Evolutionary conservation across 2,113 vertebrate genomes (phyloP), one percentile per base, ranked within the genome.

Genomic region (Todiramphus saurophagus): DNA sequence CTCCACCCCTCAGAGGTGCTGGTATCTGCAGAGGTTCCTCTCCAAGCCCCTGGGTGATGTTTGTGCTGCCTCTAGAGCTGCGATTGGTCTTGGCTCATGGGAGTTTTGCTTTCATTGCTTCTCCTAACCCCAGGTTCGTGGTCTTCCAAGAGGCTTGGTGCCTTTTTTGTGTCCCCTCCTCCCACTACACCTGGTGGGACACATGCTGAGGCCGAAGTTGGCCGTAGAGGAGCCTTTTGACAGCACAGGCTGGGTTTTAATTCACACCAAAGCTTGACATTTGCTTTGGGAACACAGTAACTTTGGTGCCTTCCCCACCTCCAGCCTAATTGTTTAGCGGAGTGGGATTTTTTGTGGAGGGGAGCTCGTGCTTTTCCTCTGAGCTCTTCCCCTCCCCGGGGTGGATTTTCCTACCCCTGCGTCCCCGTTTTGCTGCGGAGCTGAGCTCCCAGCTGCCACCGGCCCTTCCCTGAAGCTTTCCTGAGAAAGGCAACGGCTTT

Each of bases 371-470:
- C 11, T 43, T 67, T 39, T 20, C 31, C 27, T 48, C 31, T 6
- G 1, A 24, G 27, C 43, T 31, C 9, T 56, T 55, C 4, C 7
- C 53, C 23, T n/a, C 16, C 64, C 2, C 2, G 1, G 15, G 31
- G 9, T 43, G 50, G 31, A 15, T 59, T 59, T 83, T 70, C 70
- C 51, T 33, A 3, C 53, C n/a, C 51, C 51, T 20, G 1, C 10
- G 0, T 31, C 30, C 8, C 31, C 13, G 7, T 17, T 43, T 27
- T 27, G 50, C 50, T 8, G 50, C 46, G 9, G 46, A 46, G 44
- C 44, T 46, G 44, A 46, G 46, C 46, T 46, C 46, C 46, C 46
- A 20, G 46, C 46, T 46, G 46, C 46, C 46, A 19, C 46, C 19
- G 19, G 46, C 46, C 46, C 46, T 46, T 20, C 19, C 9, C 17